Base-by-base conservation (phyloP, 2,797 vertebrate species). In the Karalla daura region DNA sequence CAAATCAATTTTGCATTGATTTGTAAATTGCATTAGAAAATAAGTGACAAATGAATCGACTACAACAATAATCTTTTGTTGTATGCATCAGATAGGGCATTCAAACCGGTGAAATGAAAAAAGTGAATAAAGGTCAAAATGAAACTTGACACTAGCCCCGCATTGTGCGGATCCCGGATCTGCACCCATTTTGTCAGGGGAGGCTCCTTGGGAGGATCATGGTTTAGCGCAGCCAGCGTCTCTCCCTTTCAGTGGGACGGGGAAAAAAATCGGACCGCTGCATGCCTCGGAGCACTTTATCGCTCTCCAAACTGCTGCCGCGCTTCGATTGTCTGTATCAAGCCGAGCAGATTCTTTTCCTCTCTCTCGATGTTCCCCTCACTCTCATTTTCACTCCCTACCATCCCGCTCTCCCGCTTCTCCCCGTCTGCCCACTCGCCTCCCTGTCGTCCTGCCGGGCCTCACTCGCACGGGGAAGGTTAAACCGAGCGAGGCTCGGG, bases 301-400 rank as follows among this genome's bases (percentile, higher is more conserved):
- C 54, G 79, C 82, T 91, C 84, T 74, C 81, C 91, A 90, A 81
- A 82, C 75, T 76, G 72, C 83, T 89, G 85, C 92, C 89, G 83
- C 74, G 89, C 79, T 91, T 90, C 93, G 93, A 93, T 93, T 89
- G 89, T 85, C 86, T 93, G 92, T 94, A 94, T 92, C 92, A 89
- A 92, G 86, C 78, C 50, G 70, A 83, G 68, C 46, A 33, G 64
- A 70, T 90, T 91, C 84, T 86, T 82, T 86, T 76, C 70, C 51
- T 56, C 28, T 60, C 51, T 67, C 62, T 66, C 18, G 8, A 41
- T 76, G 63, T 51, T 83, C 80, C 83, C 67, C 76, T 75, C 71
- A 18, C 69, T 68, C 66, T 77, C 62, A 81, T 66, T 49, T 69
- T 67, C 58, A 54, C 81, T 75, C 71, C 79, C 79, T 49, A 58